Conservation (phyloP, 2,797 vertebrate genomes). For the Ceryle rudis region DNA sequence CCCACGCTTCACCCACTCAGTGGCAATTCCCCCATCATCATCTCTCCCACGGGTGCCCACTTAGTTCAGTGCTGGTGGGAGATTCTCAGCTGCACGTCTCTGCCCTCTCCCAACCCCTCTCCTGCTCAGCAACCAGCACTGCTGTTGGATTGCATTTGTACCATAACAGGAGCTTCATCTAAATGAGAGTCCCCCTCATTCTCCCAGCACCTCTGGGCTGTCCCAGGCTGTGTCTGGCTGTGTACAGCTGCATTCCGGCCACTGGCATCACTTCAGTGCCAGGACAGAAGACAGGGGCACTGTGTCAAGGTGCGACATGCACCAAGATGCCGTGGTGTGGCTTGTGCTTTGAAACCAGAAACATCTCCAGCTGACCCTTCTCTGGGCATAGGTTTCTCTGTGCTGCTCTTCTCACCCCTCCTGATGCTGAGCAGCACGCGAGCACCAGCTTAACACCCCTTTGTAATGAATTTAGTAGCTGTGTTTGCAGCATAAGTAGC, state of each 20-base stretch:
- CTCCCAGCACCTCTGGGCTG: background rate
- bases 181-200: too few relatives aligned
- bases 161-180: background rate
- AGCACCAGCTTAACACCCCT: background rate
- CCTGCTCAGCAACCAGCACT: background rate
- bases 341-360: background rate
- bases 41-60: accelerated
- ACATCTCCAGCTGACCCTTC: accelerated
- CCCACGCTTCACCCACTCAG: background rate
- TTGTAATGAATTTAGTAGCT: background rate
- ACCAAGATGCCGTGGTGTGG: background rate
- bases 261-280: background rate
- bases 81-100: background rate
- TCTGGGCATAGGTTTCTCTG: background rate
- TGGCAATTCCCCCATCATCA: background rate
- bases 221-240: accelerated
- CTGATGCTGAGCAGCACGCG: background rate
- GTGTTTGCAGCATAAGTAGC: accelerated
- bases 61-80: background rate
- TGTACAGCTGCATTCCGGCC: accelerated
- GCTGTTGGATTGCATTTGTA: background rate
- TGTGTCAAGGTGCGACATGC: background rate
- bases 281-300: background rate
- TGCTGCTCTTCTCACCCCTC: background rate
- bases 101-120: background rate